A percentile compares a stretch with the other conserved stretches of the same genome.
Conservation (phyloP, 2,888 invertebrate genomes). For the Dicyrtoma fusca region DNA sequence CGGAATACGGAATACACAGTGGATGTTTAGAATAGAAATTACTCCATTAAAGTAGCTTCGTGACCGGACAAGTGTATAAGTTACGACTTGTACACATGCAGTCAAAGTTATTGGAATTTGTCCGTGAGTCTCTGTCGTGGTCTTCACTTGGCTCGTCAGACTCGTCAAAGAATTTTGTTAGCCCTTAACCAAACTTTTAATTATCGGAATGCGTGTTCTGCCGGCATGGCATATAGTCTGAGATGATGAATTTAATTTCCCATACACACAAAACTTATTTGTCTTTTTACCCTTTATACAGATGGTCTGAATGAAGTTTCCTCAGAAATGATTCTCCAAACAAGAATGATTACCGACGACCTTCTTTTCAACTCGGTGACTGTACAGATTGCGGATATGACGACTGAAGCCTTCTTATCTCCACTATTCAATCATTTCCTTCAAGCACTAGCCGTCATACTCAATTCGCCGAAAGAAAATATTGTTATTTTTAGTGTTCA, state of each 20-base stretch:
- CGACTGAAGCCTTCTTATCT: constrained; percentile 86
- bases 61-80: constrained; percentile 28
- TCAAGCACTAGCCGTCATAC: constrained; percentile 87
- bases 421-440: constrained; percentile 84
- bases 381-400: constrained; percentile 89
- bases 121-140: no score
- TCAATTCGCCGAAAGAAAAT: constrained; percentile 88
- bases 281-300: constrained; percentile 58
- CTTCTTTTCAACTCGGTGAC: constrained; percentile 95
- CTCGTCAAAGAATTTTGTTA: no score
- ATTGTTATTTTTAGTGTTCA: constrained; percentile 90
- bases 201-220: not conserved
- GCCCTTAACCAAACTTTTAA: not conserved
- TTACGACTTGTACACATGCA: no score
- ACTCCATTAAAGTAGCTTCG: constrained; percentile 12
- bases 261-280: no score
- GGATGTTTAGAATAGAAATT: constrained; percentile 4
- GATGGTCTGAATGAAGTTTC: constrained; percentile 93
- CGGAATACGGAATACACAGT: no score
- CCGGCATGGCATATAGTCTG: no score
- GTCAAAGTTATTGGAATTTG: no score
- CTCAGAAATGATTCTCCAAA: constrained; percentile 87
- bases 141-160: no score
- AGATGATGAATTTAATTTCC: no score
- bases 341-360: constrained; percentile 87